These are phyloP conservation scores for Seira musarum DNA, from an alignment of 2,888 invertebrate genomes.

Conservation along the genomic window DNA sequence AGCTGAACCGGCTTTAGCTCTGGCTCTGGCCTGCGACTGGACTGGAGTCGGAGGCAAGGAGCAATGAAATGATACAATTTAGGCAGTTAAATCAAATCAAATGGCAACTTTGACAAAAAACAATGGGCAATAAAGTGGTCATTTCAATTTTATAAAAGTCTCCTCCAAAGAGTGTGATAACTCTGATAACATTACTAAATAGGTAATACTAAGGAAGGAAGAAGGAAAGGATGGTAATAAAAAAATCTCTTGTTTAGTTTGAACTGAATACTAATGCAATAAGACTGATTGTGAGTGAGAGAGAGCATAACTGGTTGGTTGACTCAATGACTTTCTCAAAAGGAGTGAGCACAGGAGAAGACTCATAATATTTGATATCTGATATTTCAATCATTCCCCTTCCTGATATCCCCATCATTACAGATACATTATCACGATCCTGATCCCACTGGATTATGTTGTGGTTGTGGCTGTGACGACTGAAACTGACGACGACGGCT, in stretches of 20 bases:
- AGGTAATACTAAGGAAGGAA: neutral
- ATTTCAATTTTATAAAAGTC: slow-evolving; percentile 49
- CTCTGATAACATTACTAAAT: neutral
- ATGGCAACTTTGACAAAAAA: slow-evolving; percentile 48
- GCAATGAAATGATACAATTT: slow-evolving; percentile 39
- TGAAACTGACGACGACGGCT: neutral
- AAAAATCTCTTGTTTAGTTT: neutral
- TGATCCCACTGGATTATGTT: slow-evolving; percentile 53
- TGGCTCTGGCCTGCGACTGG: too few species aligned
- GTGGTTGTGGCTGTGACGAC: slow-evolving; percentile 21
- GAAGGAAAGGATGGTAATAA: neutral
- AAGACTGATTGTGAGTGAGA: neutral
- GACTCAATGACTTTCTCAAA: neutral
- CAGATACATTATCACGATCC: slow-evolving; percentile 35
- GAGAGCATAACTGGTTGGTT: neutral
- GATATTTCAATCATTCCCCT: neutral
- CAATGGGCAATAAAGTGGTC: slow-evolving; percentile 62
- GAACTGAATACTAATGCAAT: neutral
- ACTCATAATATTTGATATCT: neutral
- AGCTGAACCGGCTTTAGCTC: too few species aligned
- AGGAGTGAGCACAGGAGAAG: neutral
- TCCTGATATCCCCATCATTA: slow-evolving; percentile 31
- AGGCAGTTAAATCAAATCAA: slow-evolving; percentile 51
- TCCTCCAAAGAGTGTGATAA: neutral
- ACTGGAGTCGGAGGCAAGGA: slow-evolving; percentile 40